Evolutionary conservation across 2,113 vertebrate species (phyloP), one percentile per base, ranked within the genome.

Genomic region (Halcyon malimbica): DNA sequence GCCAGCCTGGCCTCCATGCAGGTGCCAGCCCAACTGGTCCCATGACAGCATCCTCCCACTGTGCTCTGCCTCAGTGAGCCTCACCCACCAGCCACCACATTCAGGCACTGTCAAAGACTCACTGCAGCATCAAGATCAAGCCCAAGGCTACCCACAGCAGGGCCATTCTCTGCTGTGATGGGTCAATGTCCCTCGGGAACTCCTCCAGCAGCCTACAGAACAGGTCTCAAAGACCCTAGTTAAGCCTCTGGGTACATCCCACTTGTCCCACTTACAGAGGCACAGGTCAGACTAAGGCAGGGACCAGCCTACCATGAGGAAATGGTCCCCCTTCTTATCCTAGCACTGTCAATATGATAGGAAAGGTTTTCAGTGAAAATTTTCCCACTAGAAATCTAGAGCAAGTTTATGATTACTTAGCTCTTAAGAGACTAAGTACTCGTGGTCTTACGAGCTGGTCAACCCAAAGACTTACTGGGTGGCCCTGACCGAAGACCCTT

Each of bases 1-100:
- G 86, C 57, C 90, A 95, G 94, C 26, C 95, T 50, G 57, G 94
- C 26, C 80, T 89, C 76, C 56, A 73, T 74, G 37, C 91, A 71
- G 50, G 93, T 94, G 90, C 82, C 86, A 79, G 87, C 65, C 83
- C 67, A 86, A 70, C 1, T 50, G 74, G 87, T 87, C 78, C 85
- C 93, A 29, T 5, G 1, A 62, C 73, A 94, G 60, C 76, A 54
- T 42, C 64, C 35, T 83, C 51, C 37, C 2, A 0, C 71, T 35
- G 25, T 1, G 0, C 54, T 82, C 87, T 84, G 78, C 59, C 62
- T 63, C 19, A 2, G 46, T 1, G 2, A 75, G 54, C 15, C 28
- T 93, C 70, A 56, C 39, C 25, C 35, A 46, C 37, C 50, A 63
- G 54, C 46, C 51, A 33, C 48, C 51, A 33, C 48, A 12, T n/a